A percentile compares a stretch with the other conserved stretches of the same genome.
Conservation (phyloP, 2,888 invertebrate genomes). For the Cantharis rustica region DNA sequence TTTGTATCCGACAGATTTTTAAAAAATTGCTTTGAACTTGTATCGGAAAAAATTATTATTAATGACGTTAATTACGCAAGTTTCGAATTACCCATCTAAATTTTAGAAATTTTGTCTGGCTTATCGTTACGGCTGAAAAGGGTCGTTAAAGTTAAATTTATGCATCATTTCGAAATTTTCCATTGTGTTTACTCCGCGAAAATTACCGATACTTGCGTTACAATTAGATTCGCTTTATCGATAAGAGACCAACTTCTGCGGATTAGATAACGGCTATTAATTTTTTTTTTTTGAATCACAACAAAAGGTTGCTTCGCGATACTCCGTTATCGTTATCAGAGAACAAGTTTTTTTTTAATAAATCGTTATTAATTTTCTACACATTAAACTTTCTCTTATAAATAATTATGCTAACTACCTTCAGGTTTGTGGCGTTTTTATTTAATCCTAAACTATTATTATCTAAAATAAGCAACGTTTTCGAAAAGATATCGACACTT, state of each 20-base stretch:
- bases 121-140: background rate
- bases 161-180: background rate
- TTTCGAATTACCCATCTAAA: background rate
- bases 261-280: background rate
- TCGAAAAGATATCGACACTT: background rate
- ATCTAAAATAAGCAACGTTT: background rate
- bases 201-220: background rate
- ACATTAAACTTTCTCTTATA: background rate
- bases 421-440: background rate
- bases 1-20: background rate
- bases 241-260: background rate
- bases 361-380: background rate
- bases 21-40: background rate
- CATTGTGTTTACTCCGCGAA: background rate
- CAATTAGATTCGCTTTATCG: background rate
- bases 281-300: background rate
- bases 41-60: background rate
- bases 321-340: background rate
- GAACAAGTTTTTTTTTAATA: background rate
- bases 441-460: background rate
- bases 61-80: background rate
- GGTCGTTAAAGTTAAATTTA: background rate
- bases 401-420: background rate
- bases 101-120: background rate
- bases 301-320: background rate